Conservation (phyloP, 2,113 vertebrate species). For the Chaetura pelagica region DNA sequence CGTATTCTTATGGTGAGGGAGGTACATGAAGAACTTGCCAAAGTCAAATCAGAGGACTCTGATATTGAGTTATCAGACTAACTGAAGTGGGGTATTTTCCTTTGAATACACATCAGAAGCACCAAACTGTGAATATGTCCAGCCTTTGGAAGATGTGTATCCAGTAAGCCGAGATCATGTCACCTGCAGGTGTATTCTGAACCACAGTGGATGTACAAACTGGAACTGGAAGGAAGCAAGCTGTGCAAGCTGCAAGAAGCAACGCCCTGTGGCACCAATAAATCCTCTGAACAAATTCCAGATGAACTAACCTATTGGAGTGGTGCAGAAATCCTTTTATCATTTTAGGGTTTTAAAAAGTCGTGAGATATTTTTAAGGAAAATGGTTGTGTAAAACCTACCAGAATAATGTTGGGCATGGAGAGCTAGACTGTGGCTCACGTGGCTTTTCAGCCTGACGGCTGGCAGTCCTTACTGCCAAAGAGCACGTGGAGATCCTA, state of each 20-base stretch:
- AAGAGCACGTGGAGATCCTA: conserved; percentile 24
- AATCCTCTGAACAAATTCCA: conserved; percentile 63
- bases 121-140: conserved; percentile 84
- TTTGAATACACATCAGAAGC: conserved; percentile 74
- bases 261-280: conserved; percentile 51
- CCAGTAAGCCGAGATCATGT: conserved; percentile 44
- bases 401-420: conserved; percentile 69
- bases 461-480: conserved; percentile 63
- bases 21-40: conserved; percentile 86
- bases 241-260: conserved; percentile 53
- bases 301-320: conserved; percentile 69
- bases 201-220: conserved; percentile 74
- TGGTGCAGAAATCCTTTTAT: conserved; percentile 77
- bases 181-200: conserved; percentile 66
- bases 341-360: conserved; percentile 74
- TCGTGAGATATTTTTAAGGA: conserved; percentile 77
- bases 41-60: conserved; percentile 85
- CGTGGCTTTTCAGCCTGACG: conserved; percentile 54
- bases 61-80: conserved; percentile 84
- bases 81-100: conserved; percentile 64
- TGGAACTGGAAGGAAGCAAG: conserved; percentile 73
- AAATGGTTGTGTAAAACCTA: conserved; percentile 74
- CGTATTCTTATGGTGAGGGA: conserved; percentile 94
- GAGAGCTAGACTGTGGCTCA: conserved; percentile 69
- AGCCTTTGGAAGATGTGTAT: conserved; percentile 72